A percentile compares a stretch with the other conserved stretches of the same genome.
Evolutionary conservation across 2,797 vertebrate species (phyloP).

Genomic region (Pachyuromys duprasi): DNA sequence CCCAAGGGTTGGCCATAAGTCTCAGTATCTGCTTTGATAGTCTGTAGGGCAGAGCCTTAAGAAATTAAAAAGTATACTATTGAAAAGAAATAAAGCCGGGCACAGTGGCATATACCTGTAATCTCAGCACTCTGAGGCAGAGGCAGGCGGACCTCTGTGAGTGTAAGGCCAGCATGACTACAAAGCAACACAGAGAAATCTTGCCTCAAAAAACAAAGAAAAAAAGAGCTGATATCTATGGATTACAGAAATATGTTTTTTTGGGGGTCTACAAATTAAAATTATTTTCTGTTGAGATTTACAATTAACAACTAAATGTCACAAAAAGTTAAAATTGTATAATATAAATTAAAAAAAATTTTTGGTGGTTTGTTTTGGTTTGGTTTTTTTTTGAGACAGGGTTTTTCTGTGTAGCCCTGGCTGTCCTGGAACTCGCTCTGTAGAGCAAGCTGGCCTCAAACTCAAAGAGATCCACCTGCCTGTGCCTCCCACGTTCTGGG

Average conservation of each 20-base stretch:
- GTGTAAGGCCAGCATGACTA: too few relatives aligned
- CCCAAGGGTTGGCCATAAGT: too few relatives aligned
- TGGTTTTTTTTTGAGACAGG: not conserved
- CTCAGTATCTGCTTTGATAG: too few relatives aligned
- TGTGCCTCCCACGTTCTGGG: not conserved
- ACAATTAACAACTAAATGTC: conserved; percentile 29
- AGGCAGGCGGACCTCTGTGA: too few relatives aligned
- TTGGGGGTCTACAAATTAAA: conserved; percentile 49
- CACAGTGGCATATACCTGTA: too few relatives aligned
- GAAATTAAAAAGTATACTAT: not conserved
- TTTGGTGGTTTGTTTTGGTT: too few relatives aligned
- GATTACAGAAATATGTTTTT: conserved; percentile 49
- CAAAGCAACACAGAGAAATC: too few relatives aligned
- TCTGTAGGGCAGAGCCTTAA: too few relatives aligned
- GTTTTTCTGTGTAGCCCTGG: not conserved
- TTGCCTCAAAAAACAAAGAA: too few relatives aligned
- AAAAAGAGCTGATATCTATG: conserved; percentile 23
- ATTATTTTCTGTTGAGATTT: conserved; percentile 23
- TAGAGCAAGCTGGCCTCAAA: not conserved
- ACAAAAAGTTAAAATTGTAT: not conserved
- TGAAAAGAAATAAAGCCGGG: not conserved
- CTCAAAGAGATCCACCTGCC: not conserved
- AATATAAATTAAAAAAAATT: not conserved
- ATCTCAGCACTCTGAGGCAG: too few relatives aligned
- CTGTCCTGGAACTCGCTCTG: not conserved